A percentile compares a stretch with the other conserved stretches of the same genome.
These are phyloP conservation scores for Tipula helvola DNA, from an alignment of 2,888 invertebrate genomes.

Conservation along the genomic window DNA sequence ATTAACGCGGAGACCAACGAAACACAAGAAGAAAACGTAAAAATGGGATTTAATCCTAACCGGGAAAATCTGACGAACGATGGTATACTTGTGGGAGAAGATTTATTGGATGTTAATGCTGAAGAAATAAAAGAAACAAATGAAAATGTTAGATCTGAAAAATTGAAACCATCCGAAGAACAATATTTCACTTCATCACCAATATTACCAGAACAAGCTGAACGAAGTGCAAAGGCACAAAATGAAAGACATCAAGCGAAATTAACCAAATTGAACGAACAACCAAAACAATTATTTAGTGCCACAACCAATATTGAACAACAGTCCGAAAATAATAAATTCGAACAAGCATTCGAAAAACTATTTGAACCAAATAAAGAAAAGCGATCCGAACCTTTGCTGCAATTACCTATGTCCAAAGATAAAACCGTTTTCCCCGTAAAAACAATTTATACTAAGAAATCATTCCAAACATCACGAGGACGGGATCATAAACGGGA, in stretches of 20 bases:
- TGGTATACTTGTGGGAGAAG: not conserved
- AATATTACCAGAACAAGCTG: constrained; percentile 12
- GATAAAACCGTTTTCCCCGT: not conserved
- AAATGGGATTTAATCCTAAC: not conserved
- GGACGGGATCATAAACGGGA: not conserved
- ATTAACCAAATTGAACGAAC: not conserved
- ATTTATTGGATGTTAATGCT: not conserved
- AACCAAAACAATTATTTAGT: not conserved
- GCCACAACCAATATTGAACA: not conserved
- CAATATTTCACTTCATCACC: constrained; percentile 24
- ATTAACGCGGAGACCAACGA: constrained; percentile 5
- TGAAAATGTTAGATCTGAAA: constrained; percentile 16
- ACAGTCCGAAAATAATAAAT: not conserved
- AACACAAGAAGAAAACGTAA: not conserved
- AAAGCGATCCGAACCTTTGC: not conserved
- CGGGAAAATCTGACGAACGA: constrained; percentile 11
- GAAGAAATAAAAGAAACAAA: constrained; percentile 15
- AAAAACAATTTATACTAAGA: not conserved
- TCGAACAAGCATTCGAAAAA: not conserved
- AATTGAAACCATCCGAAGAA: constrained; percentile 27
- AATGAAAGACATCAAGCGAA: not conserved
- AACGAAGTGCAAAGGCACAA: constrained; percentile 15
- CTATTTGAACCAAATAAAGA: not conserved
- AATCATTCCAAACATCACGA: not conserved
- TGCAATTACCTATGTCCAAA: not conserved